phyloP scores from a whole-genome alignment of 2,888 invertebrate genomes.

The Euplagia quadripunctaria region DNA sequence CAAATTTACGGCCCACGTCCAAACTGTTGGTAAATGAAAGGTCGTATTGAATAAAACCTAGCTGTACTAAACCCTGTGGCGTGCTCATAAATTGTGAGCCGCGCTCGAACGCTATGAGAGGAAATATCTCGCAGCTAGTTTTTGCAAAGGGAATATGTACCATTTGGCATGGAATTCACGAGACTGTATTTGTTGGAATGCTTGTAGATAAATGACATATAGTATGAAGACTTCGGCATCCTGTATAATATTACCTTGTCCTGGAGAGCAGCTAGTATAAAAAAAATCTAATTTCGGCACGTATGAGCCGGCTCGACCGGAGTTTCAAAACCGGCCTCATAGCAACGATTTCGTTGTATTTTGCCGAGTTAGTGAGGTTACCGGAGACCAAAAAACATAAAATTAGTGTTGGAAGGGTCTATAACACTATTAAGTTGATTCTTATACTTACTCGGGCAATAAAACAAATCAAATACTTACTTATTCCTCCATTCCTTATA shows the following conservation, averaged over 20 bases:
- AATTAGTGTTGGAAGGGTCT: too few species aligned
- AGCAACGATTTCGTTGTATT: too few species aligned
- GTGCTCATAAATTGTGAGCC: conserved; percentile 25
- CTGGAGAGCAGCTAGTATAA: background rate
- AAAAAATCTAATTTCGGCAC: too few species aligned
- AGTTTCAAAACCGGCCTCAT: too few species aligned
- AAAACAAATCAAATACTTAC: too few species aligned
- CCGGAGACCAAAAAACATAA: too few species aligned
- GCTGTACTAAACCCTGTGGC: conserved; percentile 17
- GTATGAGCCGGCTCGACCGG: too few species aligned
- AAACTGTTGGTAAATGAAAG: conserved; percentile 35
- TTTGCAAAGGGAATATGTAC: conserved; percentile 10
- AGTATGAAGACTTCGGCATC: background rate
- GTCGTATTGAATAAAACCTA: conserved; percentile 35
- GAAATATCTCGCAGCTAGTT: conserved; percentile 12
- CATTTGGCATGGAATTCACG: conserved; percentile 17
- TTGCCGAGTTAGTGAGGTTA: too few species aligned
- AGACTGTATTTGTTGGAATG: background rate
- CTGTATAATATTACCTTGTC: background rate
- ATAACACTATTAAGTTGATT: too few species aligned
- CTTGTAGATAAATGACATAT: background rate
- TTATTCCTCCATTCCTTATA: too few species aligned
- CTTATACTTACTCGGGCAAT: too few species aligned
- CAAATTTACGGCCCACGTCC: conserved; percentile 37
- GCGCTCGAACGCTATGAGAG: conserved; percentile 11